Evolutionary conservation across 35 echinoderm and acorn worm species (phyloP).

Genomic region (Apostichopus parvimensis): DNA sequence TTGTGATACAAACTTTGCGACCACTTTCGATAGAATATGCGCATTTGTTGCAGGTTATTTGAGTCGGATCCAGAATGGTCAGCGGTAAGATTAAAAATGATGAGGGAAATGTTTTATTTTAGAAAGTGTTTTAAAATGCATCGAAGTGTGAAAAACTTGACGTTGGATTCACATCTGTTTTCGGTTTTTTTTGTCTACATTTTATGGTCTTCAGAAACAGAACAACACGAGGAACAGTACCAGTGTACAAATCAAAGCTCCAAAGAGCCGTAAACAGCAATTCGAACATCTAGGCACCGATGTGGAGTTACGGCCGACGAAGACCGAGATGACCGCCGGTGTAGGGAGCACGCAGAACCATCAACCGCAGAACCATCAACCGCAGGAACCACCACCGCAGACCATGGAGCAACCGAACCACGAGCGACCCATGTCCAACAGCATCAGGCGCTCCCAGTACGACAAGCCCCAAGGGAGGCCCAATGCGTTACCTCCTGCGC

Average conservation of each 20-base stretch:
- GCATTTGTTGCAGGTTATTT: no score
- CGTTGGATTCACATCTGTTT: not conserved
- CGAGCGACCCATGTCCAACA: not conserved
- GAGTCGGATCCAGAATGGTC: no score
- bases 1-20: no score
- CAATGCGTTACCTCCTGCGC: constrained; percentile 1
- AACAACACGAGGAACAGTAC: not conserved
- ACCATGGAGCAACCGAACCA: not conserved
- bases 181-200: not conserved
- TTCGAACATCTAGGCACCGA: constrained; percentile 8
- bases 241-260: not conserved
- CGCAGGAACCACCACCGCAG: not conserved
- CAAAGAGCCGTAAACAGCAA: constrained; percentile 4
- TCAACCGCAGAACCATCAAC: not conserved
- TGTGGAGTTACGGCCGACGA: constrained; percentile 4
- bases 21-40: no score
- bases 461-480: not conserved
- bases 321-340: not conserved
- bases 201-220: not conserved
- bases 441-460: constrained; percentile 11
- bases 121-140: no score
- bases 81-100: no score
- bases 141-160: no score
- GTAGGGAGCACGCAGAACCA: not conserved
- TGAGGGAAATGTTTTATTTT: no score